Base-by-base conservation (phyloP, 2,888 invertebrate species). In the Aphodius granarius region DNA sequence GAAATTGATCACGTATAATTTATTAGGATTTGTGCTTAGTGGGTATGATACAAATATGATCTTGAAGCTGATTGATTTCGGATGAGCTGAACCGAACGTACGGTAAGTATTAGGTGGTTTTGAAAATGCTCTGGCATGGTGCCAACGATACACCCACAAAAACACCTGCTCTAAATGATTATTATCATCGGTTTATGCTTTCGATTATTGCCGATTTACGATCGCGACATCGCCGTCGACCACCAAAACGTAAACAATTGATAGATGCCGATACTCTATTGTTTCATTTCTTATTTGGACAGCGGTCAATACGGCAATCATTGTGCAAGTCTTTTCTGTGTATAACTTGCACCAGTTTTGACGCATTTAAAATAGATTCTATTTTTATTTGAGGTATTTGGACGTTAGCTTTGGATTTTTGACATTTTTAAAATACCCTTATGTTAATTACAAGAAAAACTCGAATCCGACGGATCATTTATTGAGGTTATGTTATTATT, bases 101-200 rank as follows among this genome's bases (percentile, higher is more conserved):
- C 79, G 83, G 86, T 86, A 83, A 86, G 86, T 86, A 86, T 83
- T 82, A 82, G 83, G 85, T 84, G 85, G 84, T 86, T 85, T 82
- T 81, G 78, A 78, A 77, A 77, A 80, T 68, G n/a, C n/a, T 81
- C 81, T 86, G 85, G 86, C 84, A 80, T 75, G 77, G 81, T 79
- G 86, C 86, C 86, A 86, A 81, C 78, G 82, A 80, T 78, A 76
- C 78, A 79, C 86, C 85, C 86, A 86, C 85, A 86, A 86, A 82
- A 84, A 86, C 86, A 86, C 86, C 86, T 86, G 86, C 86, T 86
- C 13, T 43, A 9, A 43, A 13, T 43, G 43, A 43, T 43, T 43
- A 43, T 43, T 6, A 43, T 43, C 43, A 2, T 43, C 43, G 13
- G 2, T 43, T 43, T 43, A 43, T 13, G 43, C 43, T 13, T 43